A percentile compares a stretch with the other conserved stretches of the same genome.
Conservation (phyloP, 2,797 vertebrate genomes). For the Taenioides sp. region DNA sequence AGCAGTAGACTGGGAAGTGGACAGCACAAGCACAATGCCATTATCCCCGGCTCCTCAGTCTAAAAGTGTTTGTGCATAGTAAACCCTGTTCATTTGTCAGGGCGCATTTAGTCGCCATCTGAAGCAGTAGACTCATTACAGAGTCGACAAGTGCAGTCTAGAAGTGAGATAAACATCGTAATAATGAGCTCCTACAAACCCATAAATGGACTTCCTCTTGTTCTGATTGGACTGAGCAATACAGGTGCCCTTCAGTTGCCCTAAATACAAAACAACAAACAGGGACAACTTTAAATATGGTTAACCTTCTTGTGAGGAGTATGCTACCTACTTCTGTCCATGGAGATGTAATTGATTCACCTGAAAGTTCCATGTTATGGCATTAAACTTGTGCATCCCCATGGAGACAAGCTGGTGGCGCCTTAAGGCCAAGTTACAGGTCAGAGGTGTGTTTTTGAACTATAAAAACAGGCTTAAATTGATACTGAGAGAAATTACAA, state of each 20-base stretch:
- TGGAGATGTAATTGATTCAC: too few relatives aligned
- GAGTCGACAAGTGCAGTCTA: constrained; percentile 24
- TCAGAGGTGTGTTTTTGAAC: too few relatives aligned
- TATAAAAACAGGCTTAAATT: too few relatives aligned
- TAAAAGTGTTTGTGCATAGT: constrained; percentile 37
- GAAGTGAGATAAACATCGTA: constrained; percentile 38
- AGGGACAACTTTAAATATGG: neutral
- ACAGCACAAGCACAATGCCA: constrained; percentile 19
- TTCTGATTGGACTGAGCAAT: constrained; percentile 1
- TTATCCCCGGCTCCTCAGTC: constrained; percentile 31
- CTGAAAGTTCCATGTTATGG: too few relatives aligned
- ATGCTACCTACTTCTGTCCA: too few relatives aligned
- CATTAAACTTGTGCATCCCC: too few relatives aligned
- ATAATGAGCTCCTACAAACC: constrained; percentile 20
- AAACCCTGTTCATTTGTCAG: constrained; percentile 37
- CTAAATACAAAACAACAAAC: constrained; percentile 11
- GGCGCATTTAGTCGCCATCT: constrained; percentile 38
- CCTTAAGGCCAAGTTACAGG: too few relatives aligned
- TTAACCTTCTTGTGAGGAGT: neutral
- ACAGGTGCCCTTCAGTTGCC: constrained; percentile 13
- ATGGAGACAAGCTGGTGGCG: too few relatives aligned
- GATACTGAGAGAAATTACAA: neutral
- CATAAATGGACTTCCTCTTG: constrained; percentile 1
- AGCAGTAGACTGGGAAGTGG: constrained; percentile 9
- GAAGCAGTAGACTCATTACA: constrained; percentile 30